phyloP scores from a whole-genome alignment of 2,888 invertebrate genomes.

The Cyclophora albipunctata region DNA sequence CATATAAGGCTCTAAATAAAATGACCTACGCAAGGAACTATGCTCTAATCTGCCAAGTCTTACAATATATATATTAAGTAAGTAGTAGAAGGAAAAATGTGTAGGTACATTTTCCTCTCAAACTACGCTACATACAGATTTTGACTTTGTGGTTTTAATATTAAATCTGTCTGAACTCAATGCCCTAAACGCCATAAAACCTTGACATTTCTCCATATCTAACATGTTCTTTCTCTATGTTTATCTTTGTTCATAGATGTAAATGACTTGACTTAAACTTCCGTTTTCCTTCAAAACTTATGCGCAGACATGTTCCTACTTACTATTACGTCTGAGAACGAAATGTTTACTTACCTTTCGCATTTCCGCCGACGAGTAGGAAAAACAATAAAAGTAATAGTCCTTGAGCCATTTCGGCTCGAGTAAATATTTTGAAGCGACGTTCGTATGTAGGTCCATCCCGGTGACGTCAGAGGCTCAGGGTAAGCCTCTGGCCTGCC shows the following conservation, averaged over 20 bases:
- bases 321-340: constrained; percentile 29
- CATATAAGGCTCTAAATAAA: too few species aligned
- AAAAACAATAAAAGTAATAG: constrained; percentile 54
- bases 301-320: constrained; percentile 35
- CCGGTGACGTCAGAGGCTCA: constrained; percentile 38
- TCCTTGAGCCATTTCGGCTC: constrained; percentile 62
- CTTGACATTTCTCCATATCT: too few species aligned
- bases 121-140: too few species aligned
- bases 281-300: constrained; percentile 6
- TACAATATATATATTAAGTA: too few species aligned
- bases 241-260: background rate
- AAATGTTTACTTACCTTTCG: constrained; percentile 59
- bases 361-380: constrained; percentile 41
- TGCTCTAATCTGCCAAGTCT: too few species aligned
- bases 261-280: background rate
- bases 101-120: too few species aligned
- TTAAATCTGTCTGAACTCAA: too few species aligned
- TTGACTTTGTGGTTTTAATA: too few species aligned
- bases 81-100: too few species aligned
- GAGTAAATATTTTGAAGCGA: constrained; percentile 46
- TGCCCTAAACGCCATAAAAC: too few species aligned
- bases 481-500: constrained; percentile 26
- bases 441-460: constrained; percentile 60
- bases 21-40: too few species aligned
- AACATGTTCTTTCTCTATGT: background rate